A percentile compares a stretch with the other conserved stretches of the same genome.
Conservation (phyloP, 2,797 vertebrate species). For the Clarias platycephalus region DNA sequence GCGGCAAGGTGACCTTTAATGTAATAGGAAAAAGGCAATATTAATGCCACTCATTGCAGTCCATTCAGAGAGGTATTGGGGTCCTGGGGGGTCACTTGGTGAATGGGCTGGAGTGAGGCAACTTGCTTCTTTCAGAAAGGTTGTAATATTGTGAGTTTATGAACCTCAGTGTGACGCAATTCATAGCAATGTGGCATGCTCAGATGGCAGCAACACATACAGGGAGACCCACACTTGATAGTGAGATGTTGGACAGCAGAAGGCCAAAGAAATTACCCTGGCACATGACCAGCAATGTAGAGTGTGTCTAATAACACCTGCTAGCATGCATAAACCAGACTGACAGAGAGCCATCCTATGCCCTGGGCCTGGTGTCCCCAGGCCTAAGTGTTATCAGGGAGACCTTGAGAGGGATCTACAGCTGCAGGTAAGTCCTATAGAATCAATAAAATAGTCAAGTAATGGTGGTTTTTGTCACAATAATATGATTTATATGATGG, state of each 20-base stretch:
- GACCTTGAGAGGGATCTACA: not conserved
- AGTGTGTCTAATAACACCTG: constrained; percentile 6
- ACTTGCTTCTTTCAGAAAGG: not conserved
- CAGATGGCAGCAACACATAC: not conserved
- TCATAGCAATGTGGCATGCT: not conserved
- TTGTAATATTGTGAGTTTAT: not conserved
- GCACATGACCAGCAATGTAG: constrained; percentile 13
- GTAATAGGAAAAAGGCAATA: not conserved
- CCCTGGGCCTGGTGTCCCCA: not conserved
- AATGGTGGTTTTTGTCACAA: not conserved
- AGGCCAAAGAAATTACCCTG: not conserved
- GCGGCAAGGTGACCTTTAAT: not conserved
- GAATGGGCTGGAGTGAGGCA: not conserved
- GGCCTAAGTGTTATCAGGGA: not conserved
- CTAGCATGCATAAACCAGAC: not conserved
- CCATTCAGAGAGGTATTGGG: not conserved
- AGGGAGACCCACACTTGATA: not conserved
- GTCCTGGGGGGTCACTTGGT: not conserved
- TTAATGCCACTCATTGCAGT: not conserved
- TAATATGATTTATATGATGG: not conserved
- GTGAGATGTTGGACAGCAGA: not conserved
- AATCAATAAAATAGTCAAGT: not conserved
- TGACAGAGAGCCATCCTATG: not conserved
- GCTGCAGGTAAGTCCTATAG: not conserved
- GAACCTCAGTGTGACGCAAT: not conserved